These are phyloP conservation scores for Globicephala melas DNA, from an alignment of 2,113 vertebrate species.

Conservation along the genomic window DNA sequence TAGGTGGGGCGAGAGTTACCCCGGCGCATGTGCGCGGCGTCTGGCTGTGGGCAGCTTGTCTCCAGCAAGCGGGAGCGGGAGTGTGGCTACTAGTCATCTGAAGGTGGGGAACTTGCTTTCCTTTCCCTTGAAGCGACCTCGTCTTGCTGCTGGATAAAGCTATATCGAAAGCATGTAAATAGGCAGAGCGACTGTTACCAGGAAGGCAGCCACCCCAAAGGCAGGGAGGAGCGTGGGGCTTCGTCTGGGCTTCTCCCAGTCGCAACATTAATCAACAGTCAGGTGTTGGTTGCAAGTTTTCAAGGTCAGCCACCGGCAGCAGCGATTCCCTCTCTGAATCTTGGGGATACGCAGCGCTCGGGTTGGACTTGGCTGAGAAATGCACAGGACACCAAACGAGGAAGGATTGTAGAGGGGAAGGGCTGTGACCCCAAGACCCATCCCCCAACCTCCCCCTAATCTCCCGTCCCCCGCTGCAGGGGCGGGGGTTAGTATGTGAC, in stretches of 20 bases:
- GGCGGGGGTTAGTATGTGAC: constrained; percentile 28
- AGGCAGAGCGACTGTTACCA: constrained; percentile 55
- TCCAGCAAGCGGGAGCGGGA: constrained; percentile 48
- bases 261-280: constrained; percentile 66
- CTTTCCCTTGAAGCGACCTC: background rate
- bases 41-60: constrained; percentile 62
- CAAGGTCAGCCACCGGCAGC: constrained; percentile 46
- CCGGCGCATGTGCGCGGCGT: background rate
- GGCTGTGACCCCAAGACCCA: background rate
- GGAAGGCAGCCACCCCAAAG: constrained; percentile 54
- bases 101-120: constrained; percentile 42
- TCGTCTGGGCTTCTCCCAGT: constrained; percentile 37
- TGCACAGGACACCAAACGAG: background rate
- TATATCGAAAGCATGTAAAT: constrained; percentile 51
- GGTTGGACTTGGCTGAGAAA: background rate
- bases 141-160: constrained; percentile 40
- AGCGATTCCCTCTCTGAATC: background rate
- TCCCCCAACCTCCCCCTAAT: background rate
- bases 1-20: constrained; percentile 60
- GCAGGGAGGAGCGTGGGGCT: constrained; percentile 74
- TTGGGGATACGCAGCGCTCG: background rate
- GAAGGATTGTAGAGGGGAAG: constrained; percentile 1
- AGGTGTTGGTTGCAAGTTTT: constrained; percentile 77
- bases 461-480: background rate
- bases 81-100: constrained; percentile 20